Percentiles rank a stretch among this genome's conserved stretches.
phyloP scores from a whole-genome alignment of 2,113 vertebrate genomes.

The Arizona elegans region DNA sequence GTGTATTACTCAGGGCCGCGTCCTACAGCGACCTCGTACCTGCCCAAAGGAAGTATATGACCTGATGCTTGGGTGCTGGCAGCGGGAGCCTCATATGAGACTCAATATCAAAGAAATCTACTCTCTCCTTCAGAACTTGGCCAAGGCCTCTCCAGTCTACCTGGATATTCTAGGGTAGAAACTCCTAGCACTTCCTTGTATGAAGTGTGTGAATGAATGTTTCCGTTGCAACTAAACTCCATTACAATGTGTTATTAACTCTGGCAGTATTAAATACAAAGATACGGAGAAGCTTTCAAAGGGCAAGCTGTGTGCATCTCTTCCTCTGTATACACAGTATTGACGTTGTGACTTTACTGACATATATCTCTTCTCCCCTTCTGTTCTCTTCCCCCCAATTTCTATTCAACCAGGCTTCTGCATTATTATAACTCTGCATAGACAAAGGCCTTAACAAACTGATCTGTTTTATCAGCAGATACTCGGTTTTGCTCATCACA shows the following conservation, averaged over 20 bases:
- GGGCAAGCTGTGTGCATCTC: constrained; percentile 74
- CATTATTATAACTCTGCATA: constrained; percentile 83
- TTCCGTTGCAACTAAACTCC: constrained; percentile 74
- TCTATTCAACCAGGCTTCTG: constrained; percentile 78
- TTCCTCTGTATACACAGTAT: constrained; percentile 73
- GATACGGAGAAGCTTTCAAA: constrained; percentile 74
- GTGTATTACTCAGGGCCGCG: constrained; percentile 97
- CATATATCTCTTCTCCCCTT: constrained; percentile 68
- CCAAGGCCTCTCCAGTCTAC: constrained; percentile 97
- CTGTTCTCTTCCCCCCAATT: constrained; percentile 61
- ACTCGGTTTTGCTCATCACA: constrained; percentile 75
- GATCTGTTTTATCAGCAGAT: constrained; percentile 78
- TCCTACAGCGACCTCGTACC: constrained; percentile 93
- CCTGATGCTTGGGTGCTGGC: constrained; percentile 99
- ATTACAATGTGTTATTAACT: constrained; percentile 72
- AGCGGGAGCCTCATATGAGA: constrained; percentile 95
- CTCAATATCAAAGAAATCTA: constrained; percentile 98
- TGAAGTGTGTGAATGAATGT: constrained; percentile 63
- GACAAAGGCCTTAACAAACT: constrained; percentile 92
- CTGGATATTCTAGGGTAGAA: constrained; percentile 96
- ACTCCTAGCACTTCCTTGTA: constrained; percentile 57
- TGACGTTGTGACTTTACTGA: constrained; percentile 71
- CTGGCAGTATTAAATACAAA: constrained; percentile 74
- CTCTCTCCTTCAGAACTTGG: constrained; percentile 91
- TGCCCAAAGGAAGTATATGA: constrained; percentile 98